Conservation (phyloP, 2,113 vertebrate species). For the Zeus faber region DNA sequence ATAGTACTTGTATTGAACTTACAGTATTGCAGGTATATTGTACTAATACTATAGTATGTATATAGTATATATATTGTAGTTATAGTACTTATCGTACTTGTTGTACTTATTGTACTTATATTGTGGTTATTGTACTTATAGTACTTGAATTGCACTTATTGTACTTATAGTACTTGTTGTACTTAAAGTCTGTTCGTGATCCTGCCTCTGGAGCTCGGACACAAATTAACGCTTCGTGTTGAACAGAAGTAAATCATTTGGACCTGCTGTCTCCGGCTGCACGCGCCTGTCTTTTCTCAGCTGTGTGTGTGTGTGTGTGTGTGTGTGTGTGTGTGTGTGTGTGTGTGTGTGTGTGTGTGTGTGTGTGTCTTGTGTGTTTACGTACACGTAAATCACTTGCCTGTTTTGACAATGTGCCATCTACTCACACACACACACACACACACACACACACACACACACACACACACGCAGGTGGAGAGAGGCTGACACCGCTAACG, state of each 20-base stretch:
- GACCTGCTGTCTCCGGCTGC: slow-evolving; percentile 23
- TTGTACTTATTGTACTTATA: too few relatives aligned
- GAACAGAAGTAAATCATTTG: slow-evolving; percentile 23
- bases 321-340: neutral
- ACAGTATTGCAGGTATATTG: too few relatives aligned
- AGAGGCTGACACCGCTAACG: too few relatives aligned
- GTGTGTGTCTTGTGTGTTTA: neutral
- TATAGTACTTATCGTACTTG: too few relatives aligned
- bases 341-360: neutral
- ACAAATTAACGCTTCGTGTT: neutral
- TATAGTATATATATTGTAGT: too few relatives aligned
- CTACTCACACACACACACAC: neutral
- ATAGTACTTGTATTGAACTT: too few relatives aligned
- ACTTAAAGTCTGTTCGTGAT: neutral
- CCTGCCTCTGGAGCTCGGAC: neutral
- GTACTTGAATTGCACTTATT: too few relatives aligned
- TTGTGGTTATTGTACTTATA: too few relatives aligned
- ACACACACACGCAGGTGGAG: neutral
- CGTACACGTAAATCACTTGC: too few relatives aligned
- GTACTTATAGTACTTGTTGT: too few relatives aligned
- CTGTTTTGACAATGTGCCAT: neutral
- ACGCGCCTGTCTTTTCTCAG: slow-evolving; percentile 26
- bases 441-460: slow-evolving; percentile 1
- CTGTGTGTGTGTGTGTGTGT: slow-evolving; percentile 19
- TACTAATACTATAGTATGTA: too few relatives aligned